Percentiles rank a stretch among this genome's conserved stretches.
These are phyloP conservation scores for Cosmorhoe ocellata DNA, from an alignment of 2,888 invertebrate species.

Conservation along the genomic window DNA sequence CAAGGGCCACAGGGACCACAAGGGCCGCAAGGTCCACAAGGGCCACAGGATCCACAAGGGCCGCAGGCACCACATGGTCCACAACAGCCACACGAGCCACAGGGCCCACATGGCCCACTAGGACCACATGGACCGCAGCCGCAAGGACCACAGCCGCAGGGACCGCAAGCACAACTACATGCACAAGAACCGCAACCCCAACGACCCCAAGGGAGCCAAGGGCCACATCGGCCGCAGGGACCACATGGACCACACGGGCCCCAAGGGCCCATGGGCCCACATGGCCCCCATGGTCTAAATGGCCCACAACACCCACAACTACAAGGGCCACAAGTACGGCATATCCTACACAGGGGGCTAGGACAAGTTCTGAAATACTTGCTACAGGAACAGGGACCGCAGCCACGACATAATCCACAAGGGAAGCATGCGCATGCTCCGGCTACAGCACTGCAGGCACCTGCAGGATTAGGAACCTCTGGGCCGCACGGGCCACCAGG, in stretches of 20 bases:
- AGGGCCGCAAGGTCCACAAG: slow-evolving; percentile 8
- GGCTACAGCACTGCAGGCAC: slow-evolving; percentile 24
- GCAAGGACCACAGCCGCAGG: slow-evolving; percentile 29
- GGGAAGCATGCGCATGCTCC: slow-evolving; percentile 8
- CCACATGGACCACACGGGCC: slow-evolving; percentile 29
- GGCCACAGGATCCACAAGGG: slow-evolving; percentile 4
- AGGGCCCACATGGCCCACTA: neutral
- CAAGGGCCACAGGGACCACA: slow-evolving; percentile 4
- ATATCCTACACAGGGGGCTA: slow-evolving; percentile 35
- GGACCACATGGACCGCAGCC: slow-evolving; percentile 2
- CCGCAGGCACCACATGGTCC: slow-evolving; percentile 4
- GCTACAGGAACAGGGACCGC: slow-evolving; percentile 17
- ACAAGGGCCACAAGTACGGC: slow-evolving; percentile 35
- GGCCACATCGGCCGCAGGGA: slow-evolving; percentile 32
- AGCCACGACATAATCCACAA: slow-evolving; percentile 27
- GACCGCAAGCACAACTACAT: slow-evolving; percentile 28
- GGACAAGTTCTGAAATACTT: slow-evolving; percentile 28
- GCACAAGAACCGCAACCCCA: slow-evolving; percentile 37
- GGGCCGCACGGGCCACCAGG: slow-evolving; percentile 42
- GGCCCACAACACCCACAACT: slow-evolving; percentile 19
- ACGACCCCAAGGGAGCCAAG: slow-evolving; percentile 14
- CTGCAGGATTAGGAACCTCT: slow-evolving; percentile 26
- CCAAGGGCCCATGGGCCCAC: slow-evolving; percentile 29
- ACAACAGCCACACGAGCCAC: neutral
- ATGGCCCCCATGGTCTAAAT: slow-evolving; percentile 29